Evolutionary conservation across 2,113 vertebrate genomes (phyloP), one percentile per base, ranked within the genome.

Genomic region (Toxotes chatareus): DNA sequence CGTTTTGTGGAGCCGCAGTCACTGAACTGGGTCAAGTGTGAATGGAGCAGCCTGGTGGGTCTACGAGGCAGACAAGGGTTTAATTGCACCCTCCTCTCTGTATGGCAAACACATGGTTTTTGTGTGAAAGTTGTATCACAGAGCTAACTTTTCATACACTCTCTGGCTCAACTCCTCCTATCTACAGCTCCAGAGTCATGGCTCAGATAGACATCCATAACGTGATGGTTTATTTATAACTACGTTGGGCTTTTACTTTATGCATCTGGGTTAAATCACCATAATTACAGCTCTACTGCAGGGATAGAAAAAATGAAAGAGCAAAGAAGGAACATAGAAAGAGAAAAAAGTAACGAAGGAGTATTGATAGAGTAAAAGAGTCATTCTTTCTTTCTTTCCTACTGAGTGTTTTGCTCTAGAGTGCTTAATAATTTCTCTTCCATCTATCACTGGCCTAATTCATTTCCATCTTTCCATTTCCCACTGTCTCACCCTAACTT

Each of bases 221-320:
- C 80, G 57, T 53, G 40, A 57, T 71, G 59, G 67, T 82, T 88
- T 86, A 89, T 90, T 91, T 86, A 85, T 90, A 89, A 85, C 72
- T 34, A 40, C 38, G 71, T 83, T 60, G 42, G 16, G 76, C 53
- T 85, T 84, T 83, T 79, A 73, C 75, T 84, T 86, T 91, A 87
- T 90, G 88, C 71, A 92, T 90, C 84, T 91, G 82, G 89, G 88
- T 91, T 89, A 86, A 83, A 89, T 82, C 75, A 7, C 23, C 49
- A 67, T 84, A 86, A 87, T 90, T 83, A 85, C 46, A 69, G 69
- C 46, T 34, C n/a, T 7, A 47, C 51, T 84, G 84, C 82, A 53
- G 57, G 66, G 56, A 83, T 4, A 23, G 40, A 71, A 64, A 31
- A 46, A 73, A 44, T 0, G 0, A 47, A 23, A 60, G 32, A 63